Conservation (phyloP, 2,888 invertebrate genomes). For the Dolichopus griseipennis region DNA sequence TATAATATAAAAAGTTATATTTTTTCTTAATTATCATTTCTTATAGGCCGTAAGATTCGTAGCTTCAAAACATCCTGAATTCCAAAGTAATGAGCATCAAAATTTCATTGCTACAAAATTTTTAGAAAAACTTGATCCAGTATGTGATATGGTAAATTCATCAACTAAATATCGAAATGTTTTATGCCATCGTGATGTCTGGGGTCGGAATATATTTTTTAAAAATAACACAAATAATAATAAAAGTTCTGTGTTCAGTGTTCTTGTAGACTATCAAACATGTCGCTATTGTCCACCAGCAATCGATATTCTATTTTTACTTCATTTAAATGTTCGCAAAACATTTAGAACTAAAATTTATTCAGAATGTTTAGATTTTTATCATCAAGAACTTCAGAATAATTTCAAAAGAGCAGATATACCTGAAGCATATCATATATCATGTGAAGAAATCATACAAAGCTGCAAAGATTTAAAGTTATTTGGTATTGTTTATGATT, state of each 20-base stretch:
- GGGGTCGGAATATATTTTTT: constrained; percentile 41
- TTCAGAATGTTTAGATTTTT: constrained; percentile 24
- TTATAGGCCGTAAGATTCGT: constrained; percentile 29
- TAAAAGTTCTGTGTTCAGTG: constrained; percentile 24
- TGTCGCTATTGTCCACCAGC: constrained; percentile 37
- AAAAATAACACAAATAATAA: constrained; percentile 22
- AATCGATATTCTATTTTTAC: constrained; percentile 34
- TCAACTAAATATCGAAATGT: constrained; percentile 43
- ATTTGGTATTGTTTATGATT: constrained; percentile 39
- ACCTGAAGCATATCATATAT: constrained; percentile 30
- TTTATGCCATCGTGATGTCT: constrained; percentile 42
- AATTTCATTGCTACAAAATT: constrained; percentile 30
- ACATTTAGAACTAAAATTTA: constrained; percentile 24
- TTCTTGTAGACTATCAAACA: constrained; percentile 39
- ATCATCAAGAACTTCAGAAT: constrained; percentile 28
- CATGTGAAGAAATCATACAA: constrained; percentile 32
- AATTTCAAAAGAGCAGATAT: constrained; percentile 32
- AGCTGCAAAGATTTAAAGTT: constrained; percentile 36
- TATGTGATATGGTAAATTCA: constrained; percentile 34
- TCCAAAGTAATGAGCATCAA: constrained; percentile 24
- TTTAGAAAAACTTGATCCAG: constrained; percentile 25
- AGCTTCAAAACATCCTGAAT: constrained; percentile 27
- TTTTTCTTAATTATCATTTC: not conserved
- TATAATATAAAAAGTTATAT: not conserved
- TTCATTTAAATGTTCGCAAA: constrained; percentile 32